Base-by-base conservation (phyloP, 1,140 invertebrate genomes). In the Yoshiicerus persimilis region DNA sequence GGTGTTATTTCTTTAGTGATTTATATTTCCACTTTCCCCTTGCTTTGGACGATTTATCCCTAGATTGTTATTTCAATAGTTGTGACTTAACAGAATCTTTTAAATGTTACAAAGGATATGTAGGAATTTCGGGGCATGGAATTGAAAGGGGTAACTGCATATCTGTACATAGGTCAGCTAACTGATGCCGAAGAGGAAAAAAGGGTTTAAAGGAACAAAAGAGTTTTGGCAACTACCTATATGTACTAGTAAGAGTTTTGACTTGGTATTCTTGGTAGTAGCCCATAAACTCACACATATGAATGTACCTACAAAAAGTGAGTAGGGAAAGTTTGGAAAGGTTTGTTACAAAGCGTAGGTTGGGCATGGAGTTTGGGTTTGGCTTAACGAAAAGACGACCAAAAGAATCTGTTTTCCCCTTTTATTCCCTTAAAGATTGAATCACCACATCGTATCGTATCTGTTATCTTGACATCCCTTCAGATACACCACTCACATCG, bases 391-490 rank as follows among this genome's bases (percentile, higher is more conserved):
- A 80, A 38, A 20, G 75, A 80, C 30, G 32, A 38, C 9, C 16
- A 36, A 38, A 34, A 80, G 75, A 80, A 80, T 80, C 75, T 80
- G 75, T 38, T 38, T 80, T n/a, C 34, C 75, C 75, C 75, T 80
- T 80, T 38, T 80, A 80, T n/a, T 34, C 23, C 34, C 34, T 80
- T n/a, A 80, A 80, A 80, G 75, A 80, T 80, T 80, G 75, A 80
- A 80, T 80, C 34, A 80, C 34, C 75, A 80, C 34, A 38, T 34
- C 75, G 47, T 56, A 56, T 56, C 47, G 20, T 80, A 80, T 80
- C 75, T 80, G 75, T 38, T 80, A 80, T 80, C 75, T 80, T 80
- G 75, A 80, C 75, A 80, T 80, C 75, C 75, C 34, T 80, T 80
- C 75, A 80, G 75, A 80, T 80, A 80, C 20, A 80, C 27, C 75